Evolutionary conservation across 2,888 invertebrate species (phyloP).

Genomic region (Archips xylosteana): DNA sequence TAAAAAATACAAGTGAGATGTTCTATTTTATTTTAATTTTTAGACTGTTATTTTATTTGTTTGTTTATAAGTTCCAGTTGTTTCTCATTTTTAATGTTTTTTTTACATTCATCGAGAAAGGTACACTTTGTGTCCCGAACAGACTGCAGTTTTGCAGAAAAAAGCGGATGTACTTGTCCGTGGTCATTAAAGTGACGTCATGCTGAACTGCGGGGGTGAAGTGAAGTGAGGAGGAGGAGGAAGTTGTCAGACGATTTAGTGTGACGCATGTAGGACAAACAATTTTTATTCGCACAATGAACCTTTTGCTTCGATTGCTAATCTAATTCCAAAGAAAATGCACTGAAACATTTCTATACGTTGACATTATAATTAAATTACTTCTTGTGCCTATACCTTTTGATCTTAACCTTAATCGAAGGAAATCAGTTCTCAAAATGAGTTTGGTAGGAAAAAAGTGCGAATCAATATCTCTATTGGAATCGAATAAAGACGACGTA

Average conservation of each 20-base stretch:
- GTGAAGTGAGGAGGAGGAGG: too few relatives aligned
- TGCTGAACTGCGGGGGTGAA: too few relatives aligned
- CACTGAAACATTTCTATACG: constrained; percentile 25
- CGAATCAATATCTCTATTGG: constrained; percentile 77
- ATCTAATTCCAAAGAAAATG: constrained; percentile 40
- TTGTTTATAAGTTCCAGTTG: not conserved
- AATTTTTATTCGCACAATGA: constrained; percentile 20
- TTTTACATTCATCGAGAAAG: too few relatives aligned
- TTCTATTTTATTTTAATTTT: too few relatives aligned
- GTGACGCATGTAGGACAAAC: constrained; percentile 23
- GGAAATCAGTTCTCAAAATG: constrained; percentile 64
- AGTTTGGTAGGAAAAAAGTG: constrained; percentile 85
- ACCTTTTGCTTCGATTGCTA: constrained; percentile 16
- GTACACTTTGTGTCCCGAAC: too few relatives aligned
- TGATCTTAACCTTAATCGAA: constrained; percentile 14
- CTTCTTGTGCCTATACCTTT: constrained; percentile 28
- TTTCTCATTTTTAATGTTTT: not conserved
- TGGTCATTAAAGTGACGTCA: not conserved
- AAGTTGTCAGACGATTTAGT: not conserved
- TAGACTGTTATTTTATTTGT: too few relatives aligned
- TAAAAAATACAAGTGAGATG: not conserved
- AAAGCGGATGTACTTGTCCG: too few relatives aligned
- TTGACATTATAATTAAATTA: constrained; percentile 40
- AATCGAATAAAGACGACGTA: constrained; percentile 71
- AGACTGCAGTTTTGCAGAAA: too few relatives aligned